Base-by-base conservation (phyloP, 2,888 invertebrate genomes). In the Psococerastis gibbosa region DNA sequence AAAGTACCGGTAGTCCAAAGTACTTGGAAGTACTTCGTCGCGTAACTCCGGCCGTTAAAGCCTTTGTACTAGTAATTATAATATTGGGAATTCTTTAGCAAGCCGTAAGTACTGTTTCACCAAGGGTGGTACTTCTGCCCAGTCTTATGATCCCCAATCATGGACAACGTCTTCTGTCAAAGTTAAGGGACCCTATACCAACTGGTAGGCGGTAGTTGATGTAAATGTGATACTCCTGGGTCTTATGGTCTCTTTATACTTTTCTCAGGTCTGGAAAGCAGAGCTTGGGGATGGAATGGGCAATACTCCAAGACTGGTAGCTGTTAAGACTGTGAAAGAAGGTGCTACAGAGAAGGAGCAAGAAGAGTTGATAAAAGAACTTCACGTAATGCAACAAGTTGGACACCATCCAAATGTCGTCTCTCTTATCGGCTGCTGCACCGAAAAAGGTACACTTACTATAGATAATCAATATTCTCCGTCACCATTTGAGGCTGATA, bases 401-500 rank as follows among this genome's bases (percentile, higher is more conserved):
- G 81, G 81, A 18, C 76, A 77, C 2, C 85, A 85, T 63, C 76
- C 77, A 1, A 85, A 85, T 59, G 80, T 85, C 45, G 83, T 85
- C 23, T 78, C 79, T 0, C 63, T 85, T 22, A 63, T 84, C 2
- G 85, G 83, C 42, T 82, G 83, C 58, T 85, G 85, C 56, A 78
- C 83, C 33, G 80, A 82, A 57, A 75, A 75, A 67, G 84, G 84
- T 83, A 56, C 56, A 55, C 32, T n/a, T n/a, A n/a, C n/a, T n/a
- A n/a, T n/a, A n/a, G n/a, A n/a, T n/a, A n/a, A n/a, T n/a, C n/a
- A n/a, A n/a, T n/a, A n/a, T n/a, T n/a, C n/a, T n/a, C n/a, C n/a
- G n/a, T n/a, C n/a, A n/a, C n/a, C n/a, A n/a, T n/a, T n/a, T n/a
- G n/a, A n/a, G n/a, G n/a, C n/a, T n/a, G n/a, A n/a, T n/a, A n/a